phyloP scores from a whole-genome alignment of 1,140 invertebrate species.

The Leptinotarsa texana region DNA sequence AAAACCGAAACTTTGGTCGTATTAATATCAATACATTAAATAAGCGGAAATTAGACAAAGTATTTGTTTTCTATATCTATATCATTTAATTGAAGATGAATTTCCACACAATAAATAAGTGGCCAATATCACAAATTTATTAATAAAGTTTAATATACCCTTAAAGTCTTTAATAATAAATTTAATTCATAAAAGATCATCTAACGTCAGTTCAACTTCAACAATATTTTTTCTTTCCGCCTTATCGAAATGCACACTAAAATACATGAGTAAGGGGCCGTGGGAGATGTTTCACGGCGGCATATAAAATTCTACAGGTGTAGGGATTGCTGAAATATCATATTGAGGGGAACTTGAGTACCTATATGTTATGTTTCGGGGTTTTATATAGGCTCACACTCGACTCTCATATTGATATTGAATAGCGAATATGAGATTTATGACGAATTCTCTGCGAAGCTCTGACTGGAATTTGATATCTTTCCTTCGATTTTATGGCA shows the following conservation, averaged over 20 bases:
- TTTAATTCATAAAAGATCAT: too few species aligned
- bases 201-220: too few species aligned
- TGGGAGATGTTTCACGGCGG: conserved; percentile 19
- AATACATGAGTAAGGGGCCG: conserved; percentile 5
- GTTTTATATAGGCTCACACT: conserved; percentile 44
- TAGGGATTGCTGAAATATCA: conserved; percentile 49
- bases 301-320: conserved; percentile 48
- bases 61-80: too few species aligned
- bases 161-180: too few species aligned
- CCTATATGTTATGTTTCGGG: conserved; percentile 45
- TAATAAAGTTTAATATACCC: too few species aligned
- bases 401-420: conserved; percentile 32
- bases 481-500: conserved; percentile 16
- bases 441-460: conserved; percentile 20
- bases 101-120: too few species aligned
- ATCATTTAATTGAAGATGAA: too few species aligned
- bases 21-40: too few species aligned
- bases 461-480: conserved; percentile 24
- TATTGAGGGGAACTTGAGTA: conserved; percentile 47
- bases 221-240: background rate
- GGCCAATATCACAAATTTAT: too few species aligned
- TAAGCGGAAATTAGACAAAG: too few species aligned
- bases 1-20: too few species aligned
- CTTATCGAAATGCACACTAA: background rate
- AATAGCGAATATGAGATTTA: conserved; percentile 30